phyloP scores from a whole-genome alignment of 2,113 vertebrate species.

The Menidia beryllina region DNA sequence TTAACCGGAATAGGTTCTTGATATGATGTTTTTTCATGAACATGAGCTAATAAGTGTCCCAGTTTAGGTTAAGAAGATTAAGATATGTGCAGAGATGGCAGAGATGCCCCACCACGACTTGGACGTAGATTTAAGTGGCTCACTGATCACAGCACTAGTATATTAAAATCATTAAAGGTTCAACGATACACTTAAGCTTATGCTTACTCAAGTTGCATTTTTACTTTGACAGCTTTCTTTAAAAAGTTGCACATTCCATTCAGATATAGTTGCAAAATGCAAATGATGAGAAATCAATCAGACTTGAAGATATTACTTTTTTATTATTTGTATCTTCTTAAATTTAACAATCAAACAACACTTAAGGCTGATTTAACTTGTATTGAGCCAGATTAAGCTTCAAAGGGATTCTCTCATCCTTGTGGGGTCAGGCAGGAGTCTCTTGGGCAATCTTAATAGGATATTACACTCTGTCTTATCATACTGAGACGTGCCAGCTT shows the following conservation, averaged over 20 bases:
- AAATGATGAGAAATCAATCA: not conserved
- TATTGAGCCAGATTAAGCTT: not conserved
- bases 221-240: too few relatives aligned
- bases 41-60: too few relatives aligned
- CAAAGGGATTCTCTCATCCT: not conserved
- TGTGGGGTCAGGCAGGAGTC: not conserved
- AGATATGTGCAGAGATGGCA: too few relatives aligned
- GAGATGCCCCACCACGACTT: not conserved
- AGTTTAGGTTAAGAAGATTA: too few relatives aligned
- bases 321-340: not conserved
- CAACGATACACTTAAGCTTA: too few relatives aligned
- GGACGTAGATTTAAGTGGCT: not conserved
- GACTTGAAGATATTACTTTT: not conserved
- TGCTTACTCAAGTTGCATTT: too few relatives aligned
- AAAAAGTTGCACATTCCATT: not conserved
- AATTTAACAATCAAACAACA: not conserved
- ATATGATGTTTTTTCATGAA: too few relatives aligned
- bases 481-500: conserved; percentile 18
- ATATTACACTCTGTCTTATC: conserved; percentile 3
- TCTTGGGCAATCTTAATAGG: conserved; percentile 36
- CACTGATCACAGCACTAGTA: too few relatives aligned
- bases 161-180: too few relatives aligned
- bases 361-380: not conserved
- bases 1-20: too few relatives aligned
- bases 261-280: not conserved